Conservation (phyloP, 2,888 invertebrate genomes). For the Steinernema scapterisci region DNA sequence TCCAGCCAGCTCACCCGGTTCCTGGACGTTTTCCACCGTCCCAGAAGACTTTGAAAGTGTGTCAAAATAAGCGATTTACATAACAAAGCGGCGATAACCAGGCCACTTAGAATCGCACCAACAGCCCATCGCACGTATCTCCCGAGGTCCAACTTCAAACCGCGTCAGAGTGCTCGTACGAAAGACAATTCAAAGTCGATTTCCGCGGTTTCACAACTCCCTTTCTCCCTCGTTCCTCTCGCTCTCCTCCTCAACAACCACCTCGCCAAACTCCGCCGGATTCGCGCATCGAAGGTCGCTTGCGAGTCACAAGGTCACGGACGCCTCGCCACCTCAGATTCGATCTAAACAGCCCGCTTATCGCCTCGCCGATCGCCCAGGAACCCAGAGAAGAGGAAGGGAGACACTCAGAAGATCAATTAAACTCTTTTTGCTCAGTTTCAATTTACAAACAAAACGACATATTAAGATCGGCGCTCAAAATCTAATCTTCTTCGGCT, state of each 20-base stretch:
- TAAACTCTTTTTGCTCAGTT: constrained; percentile 18
- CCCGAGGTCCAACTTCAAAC: no score
- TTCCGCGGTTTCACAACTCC: background rate
- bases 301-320: constrained; percentile 25
- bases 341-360: constrained; percentile 1
- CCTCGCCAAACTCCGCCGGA: background rate
- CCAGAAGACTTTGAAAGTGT: no score
- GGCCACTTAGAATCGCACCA: no score
- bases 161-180: no score
- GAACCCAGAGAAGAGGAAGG: background rate
- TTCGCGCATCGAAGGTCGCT: constrained; percentile 2
- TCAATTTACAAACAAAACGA: constrained; percentile 19
- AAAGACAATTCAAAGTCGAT: no score
- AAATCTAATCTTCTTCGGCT: background rate
- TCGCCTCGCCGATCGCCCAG: constrained; percentile 2
- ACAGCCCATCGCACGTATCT: no score
- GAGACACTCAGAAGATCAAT: background rate
- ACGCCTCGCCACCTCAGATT: background rate
- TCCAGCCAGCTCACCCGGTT: no score
- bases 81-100: no score
- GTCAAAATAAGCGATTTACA: no score
- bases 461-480: background rate
- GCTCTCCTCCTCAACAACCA: background rate
- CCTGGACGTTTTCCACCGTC: no score
- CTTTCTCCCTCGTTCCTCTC: background rate